A percentile compares a stretch with the other conserved stretches of the same genome.
phyloP scores from a whole-genome alignment of 2,888 invertebrate species.

The Stegana nigrithorax region DNA sequence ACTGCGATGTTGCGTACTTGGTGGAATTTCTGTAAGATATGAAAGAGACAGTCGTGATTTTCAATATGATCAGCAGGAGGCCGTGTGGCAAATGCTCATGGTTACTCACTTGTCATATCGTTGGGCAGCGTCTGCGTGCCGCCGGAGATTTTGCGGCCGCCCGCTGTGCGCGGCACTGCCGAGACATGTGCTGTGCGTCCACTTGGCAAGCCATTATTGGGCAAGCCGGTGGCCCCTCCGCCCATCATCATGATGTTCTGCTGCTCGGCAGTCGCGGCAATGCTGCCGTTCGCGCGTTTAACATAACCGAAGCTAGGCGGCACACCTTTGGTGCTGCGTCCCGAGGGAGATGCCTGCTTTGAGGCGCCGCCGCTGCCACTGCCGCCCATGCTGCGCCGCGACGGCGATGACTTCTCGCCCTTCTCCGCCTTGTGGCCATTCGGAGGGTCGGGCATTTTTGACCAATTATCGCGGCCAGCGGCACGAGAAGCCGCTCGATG shows the following conservation, averaged over 20 bases:
- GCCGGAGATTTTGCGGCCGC: slow-evolving; percentile 88
- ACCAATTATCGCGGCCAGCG: slow-evolving; percentile 66
- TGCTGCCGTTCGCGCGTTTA: slow-evolving; percentile 78
- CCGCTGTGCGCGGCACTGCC: slow-evolving; percentile 81
- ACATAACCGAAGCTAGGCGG: slow-evolving; percentile 89
- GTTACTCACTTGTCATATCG: slow-evolving; percentile 75
- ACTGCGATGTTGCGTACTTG: slow-evolving; percentile 84
- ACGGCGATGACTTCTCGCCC: slow-evolving; percentile 67
- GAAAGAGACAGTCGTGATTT: too few relatives aligned
- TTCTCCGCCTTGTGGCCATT: slow-evolving; percentile 65
- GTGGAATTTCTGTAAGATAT: slow-evolving; percentile 70
- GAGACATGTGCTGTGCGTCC: slow-evolving; percentile 85
- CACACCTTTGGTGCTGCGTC: slow-evolving; percentile 79
- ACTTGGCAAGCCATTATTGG: slow-evolving; percentile 45
- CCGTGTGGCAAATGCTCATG: not conserved
- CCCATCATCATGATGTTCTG: slow-evolving; percentile 65
- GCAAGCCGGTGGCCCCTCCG: slow-evolving; percentile 30
- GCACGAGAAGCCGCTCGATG: slow-evolving; percentile 56
- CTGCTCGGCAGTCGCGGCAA: slow-evolving; percentile 68
- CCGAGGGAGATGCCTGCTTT: slow-evolving; percentile 61
- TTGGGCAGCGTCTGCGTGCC: slow-evolving; percentile 90
- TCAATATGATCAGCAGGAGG: too few relatives aligned
- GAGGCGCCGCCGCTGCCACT: slow-evolving; percentile 65
- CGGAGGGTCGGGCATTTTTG: slow-evolving; percentile 67
- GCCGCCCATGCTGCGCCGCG: slow-evolving; percentile 58